These are phyloP conservation scores for Geotrypetes seraphini DNA, from an alignment of 2,797 vertebrate genomes.

Conservation along the genomic window DNA sequence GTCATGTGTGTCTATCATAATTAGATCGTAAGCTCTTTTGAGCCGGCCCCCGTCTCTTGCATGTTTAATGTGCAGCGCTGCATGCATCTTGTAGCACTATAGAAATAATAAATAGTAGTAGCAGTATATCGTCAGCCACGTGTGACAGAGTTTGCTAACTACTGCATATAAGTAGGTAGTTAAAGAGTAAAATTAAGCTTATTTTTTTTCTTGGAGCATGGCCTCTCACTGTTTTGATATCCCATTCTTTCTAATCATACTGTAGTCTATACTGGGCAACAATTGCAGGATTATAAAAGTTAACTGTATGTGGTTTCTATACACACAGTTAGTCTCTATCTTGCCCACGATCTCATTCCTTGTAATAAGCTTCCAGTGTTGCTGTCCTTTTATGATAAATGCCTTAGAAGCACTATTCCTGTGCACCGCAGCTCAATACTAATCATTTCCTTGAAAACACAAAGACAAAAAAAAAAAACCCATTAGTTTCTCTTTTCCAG, in stretches of 20 bases:
- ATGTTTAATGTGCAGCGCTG: too few species aligned
- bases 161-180: too few species aligned
- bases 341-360: background rate
- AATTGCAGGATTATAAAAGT: background rate
- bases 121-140: too few species aligned
- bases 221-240: background rate
- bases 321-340: background rate
- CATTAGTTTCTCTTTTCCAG: background rate
- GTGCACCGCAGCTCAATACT: background rate
- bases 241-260: background rate
- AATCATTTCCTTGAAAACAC: background rate
- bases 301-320: background rate
- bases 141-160: too few species aligned
- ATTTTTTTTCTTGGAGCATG: background rate
- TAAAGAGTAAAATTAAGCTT: background rate
- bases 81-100: too few species aligned
- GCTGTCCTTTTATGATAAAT: too few species aligned
- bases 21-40: too few species aligned
- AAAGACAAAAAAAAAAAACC: background rate
- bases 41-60: too few species aligned
- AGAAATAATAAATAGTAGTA: too few species aligned
- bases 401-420: background rate
- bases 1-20: too few species aligned
- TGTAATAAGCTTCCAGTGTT: background rate
- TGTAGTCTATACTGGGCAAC: background rate